These are phyloP conservation scores for Lomographa bimaculata DNA, from an alignment of 2,888 invertebrate genomes.

Conservation along the genomic window DNA sequence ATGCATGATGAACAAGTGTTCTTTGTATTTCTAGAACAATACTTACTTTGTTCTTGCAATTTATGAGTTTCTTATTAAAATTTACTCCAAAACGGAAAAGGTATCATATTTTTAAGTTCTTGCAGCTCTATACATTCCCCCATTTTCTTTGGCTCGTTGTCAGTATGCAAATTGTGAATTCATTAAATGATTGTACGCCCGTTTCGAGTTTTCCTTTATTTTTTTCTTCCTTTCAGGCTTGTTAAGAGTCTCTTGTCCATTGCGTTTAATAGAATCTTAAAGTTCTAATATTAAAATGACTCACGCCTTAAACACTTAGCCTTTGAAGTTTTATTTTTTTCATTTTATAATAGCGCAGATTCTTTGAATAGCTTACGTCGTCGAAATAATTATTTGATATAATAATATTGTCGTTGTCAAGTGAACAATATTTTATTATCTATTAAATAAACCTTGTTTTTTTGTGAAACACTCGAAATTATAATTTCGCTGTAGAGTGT, in stretches of 20 bases:
- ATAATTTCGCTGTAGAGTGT: too few species aligned
- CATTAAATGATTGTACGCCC: conserved; percentile 76
- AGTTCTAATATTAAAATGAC: conserved; percentile 45
- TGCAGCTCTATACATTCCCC: conserved; percentile 46
- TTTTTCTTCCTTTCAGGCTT: conserved; percentile 48
- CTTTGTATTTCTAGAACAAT: too few species aligned
- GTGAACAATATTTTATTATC: too few species aligned
- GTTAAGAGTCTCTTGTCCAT: conserved; percentile 65
- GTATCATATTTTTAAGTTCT: too few species aligned
- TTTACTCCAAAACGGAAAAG: too few species aligned
- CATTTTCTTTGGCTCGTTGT: conserved; percentile 59
- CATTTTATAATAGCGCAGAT: conserved; percentile 20
- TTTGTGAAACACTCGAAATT: too few species aligned
- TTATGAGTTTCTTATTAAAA: too few species aligned
- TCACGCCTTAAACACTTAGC: conserved; percentile 28
- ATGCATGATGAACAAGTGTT: too few species aligned
- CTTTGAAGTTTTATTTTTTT: conserved; percentile 22
- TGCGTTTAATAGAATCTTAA: conserved; percentile 54
- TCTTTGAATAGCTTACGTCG: conserved; percentile 8
- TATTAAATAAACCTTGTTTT: too few species aligned
- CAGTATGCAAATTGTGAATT: conserved; percentile 79
- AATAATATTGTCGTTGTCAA: conserved; percentile 10
- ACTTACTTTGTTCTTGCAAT: too few species aligned
- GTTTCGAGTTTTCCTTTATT: conserved; percentile 59
- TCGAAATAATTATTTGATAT: conserved; percentile 13